Evolutionary conservation across 2,797 vertebrate genomes (phyloP).

Genomic region (Phalanger gymnotis): DNA sequence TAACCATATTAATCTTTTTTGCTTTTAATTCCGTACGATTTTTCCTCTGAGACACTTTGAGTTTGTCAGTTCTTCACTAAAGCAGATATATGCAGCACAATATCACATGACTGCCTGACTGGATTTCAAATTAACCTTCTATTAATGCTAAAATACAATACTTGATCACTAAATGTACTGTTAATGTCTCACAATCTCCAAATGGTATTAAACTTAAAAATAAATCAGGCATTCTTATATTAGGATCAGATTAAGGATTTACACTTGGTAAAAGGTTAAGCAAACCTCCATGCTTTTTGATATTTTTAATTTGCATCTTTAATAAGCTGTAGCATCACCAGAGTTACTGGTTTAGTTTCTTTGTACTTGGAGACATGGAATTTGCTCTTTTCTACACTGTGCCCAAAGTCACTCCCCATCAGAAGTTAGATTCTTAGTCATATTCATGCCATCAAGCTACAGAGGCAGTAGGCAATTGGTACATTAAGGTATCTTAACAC

Average conservation of each 20-base stretch:
- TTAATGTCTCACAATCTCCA: conserved; percentile 66
- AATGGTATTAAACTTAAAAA: conserved; percentile 68
- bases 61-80: conserved; percentile 65
- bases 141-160: conserved; percentile 46
- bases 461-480: conserved; percentile 1
- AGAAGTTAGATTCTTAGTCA: conserved; percentile 32
- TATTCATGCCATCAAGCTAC: neutral
- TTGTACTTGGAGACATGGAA: conserved; percentile 46
- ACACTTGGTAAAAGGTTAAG: conserved; percentile 78
- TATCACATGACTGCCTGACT: conserved; percentile 55
- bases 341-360: conserved; percentile 62
- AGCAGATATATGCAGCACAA: conserved; percentile 51
- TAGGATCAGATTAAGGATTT: conserved; percentile 81
- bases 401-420: conserved; percentile 50
- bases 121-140: conserved; percentile 68
- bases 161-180: conserved; percentile 59
- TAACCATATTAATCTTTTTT: conserved; percentile 69
- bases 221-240: conserved; percentile 70
- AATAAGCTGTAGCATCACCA: conserved; percentile 77
- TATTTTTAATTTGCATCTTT: conserved; percentile 84
- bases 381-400: conserved; percentile 37
- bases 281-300: conserved; percentile 73
- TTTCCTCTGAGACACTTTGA: conserved; percentile 60
- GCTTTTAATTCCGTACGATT: conserved; percentile 69
- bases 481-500: neutral